These are phyloP conservation scores for Petrocephalus microphthalmus DNA, from an alignment of 2,113 vertebrate species.

Conservation along the genomic window DNA sequence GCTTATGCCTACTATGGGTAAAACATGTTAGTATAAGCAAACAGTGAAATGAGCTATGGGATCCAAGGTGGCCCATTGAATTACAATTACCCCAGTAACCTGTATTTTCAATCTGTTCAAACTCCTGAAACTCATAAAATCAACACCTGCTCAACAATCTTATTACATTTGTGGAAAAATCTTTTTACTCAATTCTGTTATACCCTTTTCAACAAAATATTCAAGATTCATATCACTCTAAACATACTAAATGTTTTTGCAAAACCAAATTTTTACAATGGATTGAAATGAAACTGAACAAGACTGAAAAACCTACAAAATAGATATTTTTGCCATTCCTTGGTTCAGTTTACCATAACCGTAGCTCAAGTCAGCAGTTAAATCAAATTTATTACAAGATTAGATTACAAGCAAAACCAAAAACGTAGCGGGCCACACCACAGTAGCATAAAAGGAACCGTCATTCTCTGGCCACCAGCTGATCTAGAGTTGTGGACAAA, in stretches of 20 bases:
- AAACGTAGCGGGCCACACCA: not conserved
- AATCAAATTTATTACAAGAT: not conserved
- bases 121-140: too few species aligned
- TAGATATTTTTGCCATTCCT: not conserved
- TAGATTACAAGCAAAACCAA: not conserved
- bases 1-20: not conserved
- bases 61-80: not conserved
- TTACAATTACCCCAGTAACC: not conserved
- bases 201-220: not conserved
- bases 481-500: not conserved
- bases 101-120: not conserved
- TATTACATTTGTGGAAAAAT: not conserved
- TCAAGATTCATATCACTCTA: not conserved
- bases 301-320: not conserved
- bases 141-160: too few species aligned
- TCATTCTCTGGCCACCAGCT: not conserved
- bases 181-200: not conserved
- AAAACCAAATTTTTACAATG: not conserved
- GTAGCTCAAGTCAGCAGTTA: not conserved
- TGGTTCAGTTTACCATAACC: not conserved
- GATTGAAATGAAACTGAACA: not conserved
- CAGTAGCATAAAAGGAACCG: not conserved
- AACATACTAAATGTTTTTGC: not conserved
- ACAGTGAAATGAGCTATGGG: not conserved
- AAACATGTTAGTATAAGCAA: not conserved